Conservation (phyloP, 2,797 vertebrate genomes). For the Catharus ustulatus region DNA sequence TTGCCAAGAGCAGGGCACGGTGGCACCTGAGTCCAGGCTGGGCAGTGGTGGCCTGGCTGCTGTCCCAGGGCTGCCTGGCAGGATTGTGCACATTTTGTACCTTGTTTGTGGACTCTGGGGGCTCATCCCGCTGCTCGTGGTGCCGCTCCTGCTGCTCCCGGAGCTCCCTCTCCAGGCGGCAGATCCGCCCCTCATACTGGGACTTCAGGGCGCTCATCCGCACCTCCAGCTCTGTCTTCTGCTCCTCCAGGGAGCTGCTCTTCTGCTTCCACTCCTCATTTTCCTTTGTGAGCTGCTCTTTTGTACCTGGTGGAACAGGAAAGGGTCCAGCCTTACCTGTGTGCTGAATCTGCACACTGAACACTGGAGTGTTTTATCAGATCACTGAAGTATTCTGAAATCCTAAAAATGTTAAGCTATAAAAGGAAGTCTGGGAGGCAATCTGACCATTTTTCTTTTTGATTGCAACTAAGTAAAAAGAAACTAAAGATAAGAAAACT, state of each 20-base stretch:
- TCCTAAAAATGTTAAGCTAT: background rate
- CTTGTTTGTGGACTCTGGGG: conserved; percentile 87
- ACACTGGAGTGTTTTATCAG: background rate
- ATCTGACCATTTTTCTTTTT: background rate
- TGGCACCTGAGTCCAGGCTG: background rate
- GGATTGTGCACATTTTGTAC: conserved; percentile 36
- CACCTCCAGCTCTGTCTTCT: conserved; percentile 93
- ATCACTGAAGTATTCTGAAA: background rate
- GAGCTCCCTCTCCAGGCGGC: conserved; percentile 91
- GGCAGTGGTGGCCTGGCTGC: background rate
- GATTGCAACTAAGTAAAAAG: background rate
- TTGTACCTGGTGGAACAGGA: conserved; percentile 75
- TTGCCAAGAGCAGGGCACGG: background rate
- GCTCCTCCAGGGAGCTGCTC: conserved; percentile 78
- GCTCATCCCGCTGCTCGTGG: conserved; percentile 90
- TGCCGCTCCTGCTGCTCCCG: conserved; percentile 94
- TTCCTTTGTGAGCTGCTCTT: conserved; percentile 89
- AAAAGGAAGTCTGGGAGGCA: background rate
- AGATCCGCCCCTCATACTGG: conserved; percentile 94
- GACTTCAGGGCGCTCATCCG: conserved; percentile 93
- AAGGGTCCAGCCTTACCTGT: background rate
- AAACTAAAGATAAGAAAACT: background rate
- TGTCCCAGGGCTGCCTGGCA: background rate
- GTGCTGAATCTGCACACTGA: background rate
- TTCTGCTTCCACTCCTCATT: conserved; percentile 92